Conservation (phyloP, 2,113 vertebrate genomes). For the Dicentrarchus labrax region DNA sequence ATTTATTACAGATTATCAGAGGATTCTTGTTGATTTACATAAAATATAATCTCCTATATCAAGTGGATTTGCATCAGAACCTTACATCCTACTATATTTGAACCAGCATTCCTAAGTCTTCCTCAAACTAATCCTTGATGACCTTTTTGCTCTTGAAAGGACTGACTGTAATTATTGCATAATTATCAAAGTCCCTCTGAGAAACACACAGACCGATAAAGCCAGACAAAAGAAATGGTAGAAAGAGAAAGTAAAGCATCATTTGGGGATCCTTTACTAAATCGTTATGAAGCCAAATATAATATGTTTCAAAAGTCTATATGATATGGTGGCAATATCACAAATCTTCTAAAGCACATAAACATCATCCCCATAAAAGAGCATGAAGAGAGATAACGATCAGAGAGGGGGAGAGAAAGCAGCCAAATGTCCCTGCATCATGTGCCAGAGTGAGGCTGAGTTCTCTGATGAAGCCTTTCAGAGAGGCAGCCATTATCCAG, state of each 20-base stretch:
- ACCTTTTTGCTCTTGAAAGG: conserved; percentile 46
- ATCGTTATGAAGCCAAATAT: conserved; percentile 7
- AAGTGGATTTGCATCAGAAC: conserved; percentile 35
- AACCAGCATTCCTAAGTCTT: neutral
- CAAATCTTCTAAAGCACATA: conserved; percentile 19
- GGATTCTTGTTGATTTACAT: conserved; percentile 36
- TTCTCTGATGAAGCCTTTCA: conserved; percentile 37
- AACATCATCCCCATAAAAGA: conserved; percentile 23
- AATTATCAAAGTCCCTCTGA: conserved; percentile 34
- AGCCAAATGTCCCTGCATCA: conserved; percentile 30
- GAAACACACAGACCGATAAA: conserved; percentile 21
- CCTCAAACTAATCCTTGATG: conserved; percentile 23
- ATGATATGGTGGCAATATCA: conserved; percentile 26
- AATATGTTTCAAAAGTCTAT: neutral
- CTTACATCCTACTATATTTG: conserved; percentile 21
- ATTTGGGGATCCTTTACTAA: conserved; percentile 14
- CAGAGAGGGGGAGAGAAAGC: conserved; percentile 2
- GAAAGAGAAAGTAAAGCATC: neutral
- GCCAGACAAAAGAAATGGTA: conserved; percentile 8
- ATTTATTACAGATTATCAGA: conserved; percentile 46
- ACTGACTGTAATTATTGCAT: conserved; percentile 20
- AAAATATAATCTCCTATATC: conserved; percentile 25
- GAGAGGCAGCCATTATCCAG: conserved; percentile 26
- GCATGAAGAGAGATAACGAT: conserved; percentile 9
- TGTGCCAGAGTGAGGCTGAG: conserved; percentile 21